phyloP scores from a whole-genome alignment of 2,888 invertebrate genomes.

The Eupithecia dodoneata region DNA sequence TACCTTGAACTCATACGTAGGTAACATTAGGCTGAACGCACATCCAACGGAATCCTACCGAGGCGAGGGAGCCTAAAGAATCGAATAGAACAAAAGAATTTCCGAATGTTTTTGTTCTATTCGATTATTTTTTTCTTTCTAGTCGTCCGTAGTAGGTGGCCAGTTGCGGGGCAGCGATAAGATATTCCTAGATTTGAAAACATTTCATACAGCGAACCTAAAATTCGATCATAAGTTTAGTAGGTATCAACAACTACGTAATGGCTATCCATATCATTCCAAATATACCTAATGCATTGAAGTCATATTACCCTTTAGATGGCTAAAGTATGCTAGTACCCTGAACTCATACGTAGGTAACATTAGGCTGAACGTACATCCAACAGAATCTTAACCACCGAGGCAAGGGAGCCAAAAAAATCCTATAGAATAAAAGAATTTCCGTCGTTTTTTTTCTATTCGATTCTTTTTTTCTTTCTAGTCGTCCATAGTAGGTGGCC shows the following conservation, averaged over 20 bases:
- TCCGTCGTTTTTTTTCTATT: too few relatives aligned
- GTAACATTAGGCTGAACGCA: conserved; percentile 6
- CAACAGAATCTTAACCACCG: neutral
- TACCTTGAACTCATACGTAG: conserved; percentile 16
- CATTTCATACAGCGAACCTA: neutral
- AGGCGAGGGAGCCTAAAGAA: neutral
- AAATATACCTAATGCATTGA: neutral
- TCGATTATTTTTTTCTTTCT: too few relatives aligned
- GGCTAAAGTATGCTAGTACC: neutral
- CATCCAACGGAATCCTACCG: neutral
- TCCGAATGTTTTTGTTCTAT: too few relatives aligned
- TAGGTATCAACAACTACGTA: neutral
- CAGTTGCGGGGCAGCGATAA: neutral
- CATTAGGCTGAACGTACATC: neutral
- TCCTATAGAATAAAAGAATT: neutral
- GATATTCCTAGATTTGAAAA: neutral
- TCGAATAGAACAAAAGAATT: neutral
- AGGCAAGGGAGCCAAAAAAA: neutral
- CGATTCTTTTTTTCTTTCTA: too few relatives aligned
- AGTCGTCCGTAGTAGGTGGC: too few relatives aligned
- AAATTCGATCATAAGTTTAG: neutral
- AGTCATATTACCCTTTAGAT: conserved; percentile 2
- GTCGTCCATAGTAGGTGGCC: too few relatives aligned
- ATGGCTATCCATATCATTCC: neutral
- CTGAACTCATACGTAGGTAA: conserved; percentile 17